Base-by-base conservation (phyloP, 2,888 invertebrate species). In the Odontothrips loti region DNA sequence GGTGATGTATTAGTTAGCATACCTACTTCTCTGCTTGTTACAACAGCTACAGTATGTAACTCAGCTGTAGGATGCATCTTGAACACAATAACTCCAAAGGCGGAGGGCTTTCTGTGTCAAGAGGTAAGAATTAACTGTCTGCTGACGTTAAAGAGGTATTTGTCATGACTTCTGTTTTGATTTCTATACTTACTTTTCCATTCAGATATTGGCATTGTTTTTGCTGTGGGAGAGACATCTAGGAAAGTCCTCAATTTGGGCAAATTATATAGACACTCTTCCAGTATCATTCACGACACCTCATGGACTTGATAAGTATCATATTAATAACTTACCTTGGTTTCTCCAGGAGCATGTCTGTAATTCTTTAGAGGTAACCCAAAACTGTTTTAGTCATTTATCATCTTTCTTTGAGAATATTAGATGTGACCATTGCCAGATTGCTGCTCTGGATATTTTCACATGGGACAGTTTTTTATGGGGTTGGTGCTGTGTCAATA, bases 391-490 rank as follows among this genome's bases (percentile, higher is more conserved):
- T 85, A 83, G 81, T 83, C 79, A 81, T 78, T 81, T 82, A 82
- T 47, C 79, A 84, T 29, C 83, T 63, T 82, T 86, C 85, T 51
- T 84, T 82, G 85, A 86, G 80, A 86, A 15, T 15, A 9, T 58
- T 6, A 87, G 78, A 86, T 92, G 89, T 82, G 81, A 84, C 79
- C 87, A 88, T 88, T 89, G 89, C 84, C 85, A 87, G 83, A 79
- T 87, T 85, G 58, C 87, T 84, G 87, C 89, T 63, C 84, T 85
- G 82, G 84, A 88, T 80, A 88, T 91, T 85, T 90, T 93, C 84
- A 89, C 88, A 58, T 87, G 90, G 82, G 86, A 89, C 51, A 86
- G 87, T 79, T 96, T 92, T 87, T 90, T 91, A 85, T 95, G 95
- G 94, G 93, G 78, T 0, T 79, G 78, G 78, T 43, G 81, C 20